phyloP scores from a whole-genome alignment of 2,797 vertebrate genomes.

The Spea hammondii region DNA sequence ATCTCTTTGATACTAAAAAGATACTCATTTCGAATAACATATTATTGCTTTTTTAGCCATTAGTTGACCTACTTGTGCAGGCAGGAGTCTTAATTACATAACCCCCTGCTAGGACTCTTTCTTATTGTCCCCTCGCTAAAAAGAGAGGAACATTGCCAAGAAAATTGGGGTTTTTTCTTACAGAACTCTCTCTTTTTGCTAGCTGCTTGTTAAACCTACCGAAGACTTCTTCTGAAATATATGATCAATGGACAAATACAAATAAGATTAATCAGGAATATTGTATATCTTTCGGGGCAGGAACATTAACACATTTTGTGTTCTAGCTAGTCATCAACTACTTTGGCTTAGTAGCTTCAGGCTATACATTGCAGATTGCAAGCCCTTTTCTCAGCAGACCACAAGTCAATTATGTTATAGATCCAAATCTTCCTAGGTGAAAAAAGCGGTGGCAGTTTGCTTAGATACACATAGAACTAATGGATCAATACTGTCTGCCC shows the following conservation, averaged over 20 bases:
- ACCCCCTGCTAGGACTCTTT: background rate
- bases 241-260: background rate
- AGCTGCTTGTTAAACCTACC: background rate
- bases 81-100: background rate
- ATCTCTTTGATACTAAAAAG: no score
- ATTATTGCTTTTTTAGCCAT: no score
- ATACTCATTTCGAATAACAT: no score
- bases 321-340: conserved; percentile 9
- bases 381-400: conserved; percentile 15
- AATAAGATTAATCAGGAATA: background rate
- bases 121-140: background rate
- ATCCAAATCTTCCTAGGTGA: conserved; percentile 6
- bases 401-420: conserved; percentile 12
- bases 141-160: background rate
- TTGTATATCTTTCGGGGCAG: background rate
- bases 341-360: background rate
- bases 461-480: background rate
- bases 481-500: conserved; percentile 21
- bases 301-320: background rate
- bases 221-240: background rate
- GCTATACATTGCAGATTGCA: conserved; percentile 1
- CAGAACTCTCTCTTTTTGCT: background rate
- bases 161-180: background rate
- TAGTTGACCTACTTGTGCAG: no score
- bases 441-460: conserved; percentile 1